Base-by-base conservation (phyloP, 2,797 vertebrate species). In the Macroramphosus scolopax region DNA sequence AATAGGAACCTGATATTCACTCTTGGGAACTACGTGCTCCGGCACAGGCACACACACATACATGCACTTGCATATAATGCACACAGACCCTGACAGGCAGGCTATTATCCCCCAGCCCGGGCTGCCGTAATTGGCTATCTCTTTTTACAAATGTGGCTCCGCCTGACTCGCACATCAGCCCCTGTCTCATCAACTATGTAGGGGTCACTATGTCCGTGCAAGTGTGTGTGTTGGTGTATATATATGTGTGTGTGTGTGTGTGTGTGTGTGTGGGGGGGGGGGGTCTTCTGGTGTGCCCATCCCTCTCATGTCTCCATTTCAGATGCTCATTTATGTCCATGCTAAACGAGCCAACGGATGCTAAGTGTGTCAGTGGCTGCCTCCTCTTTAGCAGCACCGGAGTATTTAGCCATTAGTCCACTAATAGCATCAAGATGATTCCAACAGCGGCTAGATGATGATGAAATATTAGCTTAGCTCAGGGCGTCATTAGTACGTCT, bases 61-160 rank as follows among this genome's bases (percentile, higher is more conserved):
- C 56, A 61, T 68, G 54, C 77, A 31, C 66, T 68, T 46, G 17
- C 73, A 71, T 71, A 77, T 64, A 70, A 70, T 78, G 73, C 77
- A 81, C 82, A 68, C 77, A 63, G 76, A 78, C 46, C 63, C 77
- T 92, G 86, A 88, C 85, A 86, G 87, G 82, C 81, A 89, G 83
- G 83, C 85, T 92, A 80, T 91, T 93, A 91, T 92, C 92, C 87
- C 75, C 89, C 80, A 90, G 89, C 78, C 86, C 80, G 81, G 82
- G 80, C 72, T 64, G 63, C 83, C 83, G 74, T 93, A 92, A 92
- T 92, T 93, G 84, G 74, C 89, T 90, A 84, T 84, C 86, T 77
- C 82, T 91, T 92, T 88, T 92, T 90, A 86, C 89, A 93, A 91
- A 87, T 86, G 84, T 86, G 84, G 83, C 82, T 83, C 78, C 38